Base-by-base conservation (phyloP, 2,888 invertebrate genomes). In the Nymphalis urticae region DNA sequence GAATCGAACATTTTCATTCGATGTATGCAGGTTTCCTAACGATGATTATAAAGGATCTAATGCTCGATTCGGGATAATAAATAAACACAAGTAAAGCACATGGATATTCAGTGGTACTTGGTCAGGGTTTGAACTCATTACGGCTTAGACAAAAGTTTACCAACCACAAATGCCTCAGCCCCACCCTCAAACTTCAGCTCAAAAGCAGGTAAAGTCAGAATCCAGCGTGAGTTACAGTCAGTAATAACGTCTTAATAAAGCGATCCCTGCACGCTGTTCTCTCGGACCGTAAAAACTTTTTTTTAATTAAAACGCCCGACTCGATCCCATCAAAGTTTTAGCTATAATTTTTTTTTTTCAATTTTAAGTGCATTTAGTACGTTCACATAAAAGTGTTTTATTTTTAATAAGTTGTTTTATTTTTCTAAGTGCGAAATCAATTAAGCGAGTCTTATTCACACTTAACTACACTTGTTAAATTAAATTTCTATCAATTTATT, bases 311-410 rank as follows among this genome's bases (percentile, higher is more conserved):
- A 42, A n/a, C 17, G 27, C 27, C 32, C 9, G 19, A 58, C 19
- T 58, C 58, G 58, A 58, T 42, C 8, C 27, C 58, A 42, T 58
- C 58, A 42, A 58, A 58, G 42, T 58, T 42, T 10, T 2, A 2
- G 19, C 19, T n/a, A 48, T 48, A n/a, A n/a, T 50, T 42, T 58
- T 56, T 58, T 58, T 36, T 42, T 58, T 10, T 19, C n/a, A 21
- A n/a, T 58, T 54, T 54, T 36, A n/a, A 58, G 19, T 58, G 42
- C 58, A 58, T n/a, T 58, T 58, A 13, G 32, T n/a, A 56, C 56
- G 32, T 19, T 58, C 58, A n/a, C 10, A 19, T 58, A 58, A 42
- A 58, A 58, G 7, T 58, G 17, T 58, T 58, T 19, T 58, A 42
- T 10, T n/a, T 32, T 42, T 19, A 36, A 19, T 58, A 10, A 56